Conservation (phyloP, 2,888 invertebrate species). For the Catocala sponsa region DNA sequence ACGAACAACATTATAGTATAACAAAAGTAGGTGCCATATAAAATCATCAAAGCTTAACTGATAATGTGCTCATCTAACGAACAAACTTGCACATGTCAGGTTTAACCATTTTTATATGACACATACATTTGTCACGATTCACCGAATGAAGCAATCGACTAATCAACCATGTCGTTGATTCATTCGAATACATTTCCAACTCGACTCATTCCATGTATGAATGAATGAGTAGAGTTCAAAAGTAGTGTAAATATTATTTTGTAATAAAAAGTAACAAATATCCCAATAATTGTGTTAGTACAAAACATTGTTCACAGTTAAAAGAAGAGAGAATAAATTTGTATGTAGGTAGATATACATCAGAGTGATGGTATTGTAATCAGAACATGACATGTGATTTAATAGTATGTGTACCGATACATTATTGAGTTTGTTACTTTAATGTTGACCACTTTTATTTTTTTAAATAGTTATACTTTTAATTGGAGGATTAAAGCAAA, state of each 20-base stretch:
- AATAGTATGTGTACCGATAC: background rate
- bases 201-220: conserved; percentile 12
- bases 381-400: too few species aligned
- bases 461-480: background rate
- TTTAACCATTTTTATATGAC: conserved; percentile 9
- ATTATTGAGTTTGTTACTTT: conserved; percentile 4
- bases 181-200: conserved; percentile 17
- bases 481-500: too few species aligned
- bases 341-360: too few species aligned
- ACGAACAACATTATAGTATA: conserved; percentile 1
- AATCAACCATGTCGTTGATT: background rate
- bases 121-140: conserved; percentile 1
- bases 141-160: background rate
- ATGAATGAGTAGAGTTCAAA: background rate
- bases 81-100: background rate
- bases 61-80: background rate
- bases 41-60: conserved; percentile 13
- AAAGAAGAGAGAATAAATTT: too few species aligned
- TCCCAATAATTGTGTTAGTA: background rate
- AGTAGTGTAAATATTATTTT: background rate
- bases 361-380: too few species aligned
- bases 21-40: conserved; percentile 14
- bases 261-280: background rate
- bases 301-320: background rate
- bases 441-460: conserved; percentile 7